A percentile compares a stretch with the other conserved stretches of the same genome.
phyloP scores from a whole-genome alignment of 1,140 invertebrate genomes.

The Thalassaphorura encarpata region DNA sequence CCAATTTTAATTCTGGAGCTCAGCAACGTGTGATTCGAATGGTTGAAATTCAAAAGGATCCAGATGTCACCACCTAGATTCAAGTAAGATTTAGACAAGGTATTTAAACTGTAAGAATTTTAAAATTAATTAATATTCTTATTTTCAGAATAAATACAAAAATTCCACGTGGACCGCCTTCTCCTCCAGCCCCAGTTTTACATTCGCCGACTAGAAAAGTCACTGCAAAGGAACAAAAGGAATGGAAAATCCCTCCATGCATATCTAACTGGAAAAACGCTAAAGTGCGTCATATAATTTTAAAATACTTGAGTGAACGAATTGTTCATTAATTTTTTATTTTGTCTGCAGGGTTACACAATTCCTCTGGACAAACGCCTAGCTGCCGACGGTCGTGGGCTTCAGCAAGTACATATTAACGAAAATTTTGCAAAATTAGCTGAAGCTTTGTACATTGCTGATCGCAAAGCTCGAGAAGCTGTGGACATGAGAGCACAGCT shows the following conservation, averaged over 20 bases:
- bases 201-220: conserved; percentile 95
- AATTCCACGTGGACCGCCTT: conserved; percentile 94
- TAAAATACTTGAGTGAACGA: background rate
- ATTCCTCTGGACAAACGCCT: conserved; percentile 97
- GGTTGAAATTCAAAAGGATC: conserved; percentile 92
- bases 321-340: conserved; percentile 16
- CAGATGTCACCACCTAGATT: conserved; percentile 98
- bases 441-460: conserved; percentile 95
- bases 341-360: conserved; percentile 71
- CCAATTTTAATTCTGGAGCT: conserved; percentile 90
- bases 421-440: conserved; percentile 99
- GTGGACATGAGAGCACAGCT: conserved; percentile 92
- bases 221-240: conserved; percentile 96
- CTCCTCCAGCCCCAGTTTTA: conserved; percentile 91
- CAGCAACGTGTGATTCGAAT: conserved; percentile 96
- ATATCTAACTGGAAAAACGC: conserved; percentile 99
- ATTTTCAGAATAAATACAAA: conserved; percentile 71
- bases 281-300: conserved; percentile 50
- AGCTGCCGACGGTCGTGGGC: conserved; percentile 92
- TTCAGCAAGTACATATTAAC: conserved; percentile 96
- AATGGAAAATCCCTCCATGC: conserved; percentile 99
- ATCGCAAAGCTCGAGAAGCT: conserved; percentile 88
- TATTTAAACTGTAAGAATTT: too few species aligned
- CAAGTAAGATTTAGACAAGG: conserved; percentile 48
- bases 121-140: conserved; percentile 9